Evolutionary conservation across 2,888 invertebrate genomes (phyloP).

Genomic region (Salpingus planirostris): DNA sequence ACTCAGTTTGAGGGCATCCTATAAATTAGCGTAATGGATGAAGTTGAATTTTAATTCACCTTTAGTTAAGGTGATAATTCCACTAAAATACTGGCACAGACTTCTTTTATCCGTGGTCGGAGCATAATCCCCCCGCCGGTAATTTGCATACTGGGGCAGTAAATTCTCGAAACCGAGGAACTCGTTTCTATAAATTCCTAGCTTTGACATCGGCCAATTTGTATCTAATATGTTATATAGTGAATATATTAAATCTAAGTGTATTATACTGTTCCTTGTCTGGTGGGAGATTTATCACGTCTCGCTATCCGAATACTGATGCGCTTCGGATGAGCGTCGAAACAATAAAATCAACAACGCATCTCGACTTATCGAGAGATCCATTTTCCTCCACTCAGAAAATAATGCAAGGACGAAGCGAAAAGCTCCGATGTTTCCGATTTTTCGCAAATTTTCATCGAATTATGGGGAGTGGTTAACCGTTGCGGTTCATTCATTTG

Average conservation of each 20-base stretch:
- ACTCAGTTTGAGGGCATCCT: constrained; percentile 4
- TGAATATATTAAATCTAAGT: constrained; percentile 16
- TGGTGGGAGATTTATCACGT: constrained; percentile 10
- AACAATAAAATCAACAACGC: no score
- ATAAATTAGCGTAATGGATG: constrained; percentile 11
- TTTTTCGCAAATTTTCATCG: no score
- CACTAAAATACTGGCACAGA: constrained; percentile 1
- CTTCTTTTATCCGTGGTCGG: constrained; percentile 5
- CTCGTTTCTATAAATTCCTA: constrained; percentile 15
- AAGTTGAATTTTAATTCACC: constrained; percentile 8
- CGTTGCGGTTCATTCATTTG: no score
- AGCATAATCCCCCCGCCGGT: constrained; percentile 5
- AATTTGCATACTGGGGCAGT: constrained; percentile 14
- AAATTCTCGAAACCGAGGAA: constrained; percentile 12
- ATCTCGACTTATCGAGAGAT: no score
- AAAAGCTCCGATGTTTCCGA: no score
- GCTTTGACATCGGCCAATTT: constrained; percentile 15
- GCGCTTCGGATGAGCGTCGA: no score
- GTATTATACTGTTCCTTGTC: constrained; percentile 13
- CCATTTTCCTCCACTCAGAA: no score
- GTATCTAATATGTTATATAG: constrained; percentile 16
- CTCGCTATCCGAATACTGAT: no score
- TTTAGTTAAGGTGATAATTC: constrained; percentile 8
- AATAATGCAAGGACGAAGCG: no score
- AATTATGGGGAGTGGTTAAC: no score